phyloP scores from a whole-genome alignment of 2,797 vertebrate genomes.

The Phrynocephalus forsythii region DNA sequence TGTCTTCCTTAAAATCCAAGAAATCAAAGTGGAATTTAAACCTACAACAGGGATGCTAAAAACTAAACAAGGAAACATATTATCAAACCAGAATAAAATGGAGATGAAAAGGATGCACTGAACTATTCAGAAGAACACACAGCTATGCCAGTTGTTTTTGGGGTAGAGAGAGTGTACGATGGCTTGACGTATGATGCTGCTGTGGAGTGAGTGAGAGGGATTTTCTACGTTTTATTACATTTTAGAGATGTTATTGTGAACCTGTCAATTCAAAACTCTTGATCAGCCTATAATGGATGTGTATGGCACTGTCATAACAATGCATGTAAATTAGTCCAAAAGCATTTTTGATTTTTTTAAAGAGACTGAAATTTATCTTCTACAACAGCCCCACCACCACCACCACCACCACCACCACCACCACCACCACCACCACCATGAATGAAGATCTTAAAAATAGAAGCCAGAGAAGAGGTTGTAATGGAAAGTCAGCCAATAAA shows the following conservation, averaged over 20 bases:
- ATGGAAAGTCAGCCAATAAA: neutral
- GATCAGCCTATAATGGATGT: neutral
- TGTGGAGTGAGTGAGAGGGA: neutral
- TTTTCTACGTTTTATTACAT: neutral
- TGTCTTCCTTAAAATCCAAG: too few relatives aligned
- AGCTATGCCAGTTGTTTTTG: too few relatives aligned
- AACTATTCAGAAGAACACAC: too few relatives aligned
- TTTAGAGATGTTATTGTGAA: neutral
- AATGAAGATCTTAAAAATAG: slow-evolving; percentile 4
- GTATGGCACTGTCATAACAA: neutral
- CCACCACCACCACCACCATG: too few relatives aligned
- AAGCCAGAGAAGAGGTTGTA: neutral
- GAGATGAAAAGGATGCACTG: too few relatives aligned
- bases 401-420: neutral
- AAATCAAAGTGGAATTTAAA: too few relatives aligned
- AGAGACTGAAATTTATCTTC: neutral
- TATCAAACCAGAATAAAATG: too few relatives aligned
- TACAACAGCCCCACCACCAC: neutral
- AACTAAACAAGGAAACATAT: too few relatives aligned
- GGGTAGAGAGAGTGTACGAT: neutral
- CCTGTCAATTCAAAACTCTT: neutral
- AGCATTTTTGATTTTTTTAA: neutral
- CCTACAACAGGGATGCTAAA: too few relatives aligned
- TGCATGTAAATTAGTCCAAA: neutral
- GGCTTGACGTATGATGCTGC: neutral